A percentile compares a stretch with the other conserved stretches of the same genome.
Conservation (phyloP, 2,797 vertebrate species). For the Hippoglossus hippoglossus region DNA sequence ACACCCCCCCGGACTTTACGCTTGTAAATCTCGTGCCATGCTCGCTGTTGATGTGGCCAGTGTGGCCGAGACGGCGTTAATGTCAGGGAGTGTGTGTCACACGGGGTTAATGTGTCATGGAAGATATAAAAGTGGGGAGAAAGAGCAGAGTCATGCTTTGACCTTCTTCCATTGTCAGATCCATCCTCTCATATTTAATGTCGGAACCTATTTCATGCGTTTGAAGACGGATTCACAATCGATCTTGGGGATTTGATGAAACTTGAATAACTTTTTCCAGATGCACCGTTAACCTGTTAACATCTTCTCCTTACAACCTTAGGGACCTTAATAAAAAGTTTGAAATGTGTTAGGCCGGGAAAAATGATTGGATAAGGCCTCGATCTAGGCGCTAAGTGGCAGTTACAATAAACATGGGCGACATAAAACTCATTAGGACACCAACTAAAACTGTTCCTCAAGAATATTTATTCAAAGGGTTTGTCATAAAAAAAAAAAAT, state of each 20-base stretch:
- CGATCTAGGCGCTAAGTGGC: too few species aligned
- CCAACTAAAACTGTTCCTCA: too few species aligned
- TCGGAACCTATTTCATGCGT: neutral
- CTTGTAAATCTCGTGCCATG: neutral
- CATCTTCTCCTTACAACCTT: neutral
- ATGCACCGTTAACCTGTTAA: too few species aligned
- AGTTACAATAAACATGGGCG: too few species aligned
- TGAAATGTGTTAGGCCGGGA: neutral
- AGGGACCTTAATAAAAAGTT: neutral
- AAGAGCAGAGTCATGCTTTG: neutral
- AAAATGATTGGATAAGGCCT: too few species aligned
- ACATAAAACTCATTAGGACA: too few species aligned
- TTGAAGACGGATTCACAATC: neutral
- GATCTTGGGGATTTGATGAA: neutral
- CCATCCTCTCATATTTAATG: neutral
- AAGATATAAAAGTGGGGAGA: neutral
- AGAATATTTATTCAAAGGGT: too few species aligned
- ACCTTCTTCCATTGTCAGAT: neutral
- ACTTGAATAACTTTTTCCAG: too few species aligned
- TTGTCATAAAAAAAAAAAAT: too few species aligned
- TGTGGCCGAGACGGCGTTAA: neutral
- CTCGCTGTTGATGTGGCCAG: too few species aligned
- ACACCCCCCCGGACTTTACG: constrained; percentile 4
- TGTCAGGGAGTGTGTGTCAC: constrained; percentile 14
- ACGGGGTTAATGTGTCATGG: constrained; percentile 60